These are phyloP conservation scores for Charadrius vociferus DNA, from an alignment of 2,113 vertebrate species.

Conservation along the genomic window DNA sequence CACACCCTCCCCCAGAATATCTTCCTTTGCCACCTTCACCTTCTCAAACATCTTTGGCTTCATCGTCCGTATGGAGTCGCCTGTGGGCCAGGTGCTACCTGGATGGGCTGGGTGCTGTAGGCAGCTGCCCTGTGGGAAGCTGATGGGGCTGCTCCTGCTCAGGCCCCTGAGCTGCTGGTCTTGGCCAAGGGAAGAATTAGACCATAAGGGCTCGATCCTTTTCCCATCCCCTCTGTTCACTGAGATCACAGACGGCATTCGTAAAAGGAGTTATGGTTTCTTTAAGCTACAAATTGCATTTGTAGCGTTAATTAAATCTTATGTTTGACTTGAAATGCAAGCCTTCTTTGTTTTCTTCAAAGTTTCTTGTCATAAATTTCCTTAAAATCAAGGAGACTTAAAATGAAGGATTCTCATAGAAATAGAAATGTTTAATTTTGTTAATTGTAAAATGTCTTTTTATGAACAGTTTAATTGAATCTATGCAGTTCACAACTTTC, in stretches of 20 bases:
- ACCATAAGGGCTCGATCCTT: not conserved
- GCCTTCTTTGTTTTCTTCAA: not conserved
- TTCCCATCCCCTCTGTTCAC: no score
- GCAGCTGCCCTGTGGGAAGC: not conserved
- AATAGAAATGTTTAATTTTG: not conserved
- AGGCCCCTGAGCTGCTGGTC: not conserved
- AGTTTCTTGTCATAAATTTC: not conserved
- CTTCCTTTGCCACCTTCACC: not conserved
- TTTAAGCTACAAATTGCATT: not conserved
- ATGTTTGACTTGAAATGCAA: not conserved
- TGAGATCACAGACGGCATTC: not conserved
- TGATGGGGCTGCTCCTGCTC: not conserved
- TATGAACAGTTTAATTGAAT: not conserved
- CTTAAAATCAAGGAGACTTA: not conserved
- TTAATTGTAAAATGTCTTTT: not conserved
- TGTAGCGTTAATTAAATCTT: not conserved
- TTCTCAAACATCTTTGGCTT: not conserved
- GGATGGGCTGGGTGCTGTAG: not conserved
- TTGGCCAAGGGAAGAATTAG: not conserved
- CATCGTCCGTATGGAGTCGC: rapidly evolving
- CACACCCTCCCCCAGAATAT: no score
- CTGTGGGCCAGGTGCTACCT: not conserved
- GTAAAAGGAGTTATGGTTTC: not conserved
- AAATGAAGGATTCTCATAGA: not conserved
- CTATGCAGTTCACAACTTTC: not conserved